Evolutionary conservation across 2,797 vertebrate species (phyloP).

Genomic region (Alcedo atthis): DNA sequence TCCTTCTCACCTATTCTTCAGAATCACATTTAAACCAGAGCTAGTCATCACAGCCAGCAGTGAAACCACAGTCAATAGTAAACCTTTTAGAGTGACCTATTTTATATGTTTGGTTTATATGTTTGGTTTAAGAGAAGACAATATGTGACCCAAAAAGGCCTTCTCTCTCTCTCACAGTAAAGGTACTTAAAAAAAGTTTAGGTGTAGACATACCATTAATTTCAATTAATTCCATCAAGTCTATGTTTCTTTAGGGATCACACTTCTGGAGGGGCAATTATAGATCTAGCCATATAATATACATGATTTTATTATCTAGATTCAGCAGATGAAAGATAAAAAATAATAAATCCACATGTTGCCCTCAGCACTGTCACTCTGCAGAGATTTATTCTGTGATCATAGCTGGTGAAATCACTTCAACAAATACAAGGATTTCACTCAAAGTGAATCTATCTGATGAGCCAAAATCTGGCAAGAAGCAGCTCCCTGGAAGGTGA

Average conservation of each 20-base stretch:
- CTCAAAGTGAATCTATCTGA: accelerated
- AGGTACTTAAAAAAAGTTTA: neutral
- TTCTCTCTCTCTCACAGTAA: neutral
- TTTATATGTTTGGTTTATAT: neutral
- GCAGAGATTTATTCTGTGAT: neutral
- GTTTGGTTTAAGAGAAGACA: neutral
- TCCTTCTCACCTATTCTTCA: neutral
- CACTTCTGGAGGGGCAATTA: neutral
- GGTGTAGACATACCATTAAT: neutral
- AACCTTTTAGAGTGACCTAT: neutral
- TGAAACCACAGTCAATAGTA: neutral
- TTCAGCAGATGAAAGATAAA: neutral
- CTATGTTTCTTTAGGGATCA: neutral
- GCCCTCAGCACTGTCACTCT: neutral
- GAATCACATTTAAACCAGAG: neutral
- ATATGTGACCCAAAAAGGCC: neutral
- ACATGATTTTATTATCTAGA: neutral
- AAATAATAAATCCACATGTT: neutral
- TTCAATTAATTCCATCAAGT: neutral
- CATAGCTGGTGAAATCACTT: neutral
- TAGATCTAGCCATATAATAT: neutral
- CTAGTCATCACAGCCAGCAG: neutral
- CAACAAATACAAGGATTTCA: neutral
- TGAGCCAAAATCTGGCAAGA: neutral
- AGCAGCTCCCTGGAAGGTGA: neutral